Evolutionary conservation across 2,888 invertebrate genomes (phyloP).

Genomic region (Melieria crassipennis): DNA sequence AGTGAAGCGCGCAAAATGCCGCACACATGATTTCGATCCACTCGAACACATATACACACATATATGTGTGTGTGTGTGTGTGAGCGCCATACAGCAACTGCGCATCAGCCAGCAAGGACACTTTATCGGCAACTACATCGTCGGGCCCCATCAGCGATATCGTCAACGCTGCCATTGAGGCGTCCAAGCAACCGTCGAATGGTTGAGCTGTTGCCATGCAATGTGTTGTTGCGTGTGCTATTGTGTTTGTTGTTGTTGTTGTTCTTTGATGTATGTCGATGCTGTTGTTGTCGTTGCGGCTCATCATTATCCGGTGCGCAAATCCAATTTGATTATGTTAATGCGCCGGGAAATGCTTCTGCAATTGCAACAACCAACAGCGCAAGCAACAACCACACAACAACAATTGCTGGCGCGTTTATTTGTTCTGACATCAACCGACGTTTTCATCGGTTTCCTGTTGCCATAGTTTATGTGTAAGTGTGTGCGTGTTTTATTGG

Average conservation of each 20-base stretch:
- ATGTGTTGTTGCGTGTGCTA: background rate
- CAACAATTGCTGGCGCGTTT: background rate
- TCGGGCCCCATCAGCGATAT: background rate
- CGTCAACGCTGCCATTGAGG: background rate
- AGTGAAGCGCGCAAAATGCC: background rate
- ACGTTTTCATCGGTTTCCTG: too few species aligned
- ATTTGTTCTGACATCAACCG: background rate
- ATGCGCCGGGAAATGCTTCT: conserved; percentile 59
- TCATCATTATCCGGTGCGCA: conserved; percentile 60
- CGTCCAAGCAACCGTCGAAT: background rate
- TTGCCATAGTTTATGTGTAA: too few species aligned
- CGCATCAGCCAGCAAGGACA: too few species aligned
- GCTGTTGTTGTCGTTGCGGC: conserved; percentile 53
- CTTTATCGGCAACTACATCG: too few species aligned
- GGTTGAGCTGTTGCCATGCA: background rate
- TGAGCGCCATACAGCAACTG: background rate
- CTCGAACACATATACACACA: background rate
- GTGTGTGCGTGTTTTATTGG: too few species aligned
- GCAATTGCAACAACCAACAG: conserved; percentile 46
- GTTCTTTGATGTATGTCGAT: background rate
- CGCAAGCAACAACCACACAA: conserved; percentile 46
- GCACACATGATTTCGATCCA: background rate
- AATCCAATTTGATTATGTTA: conserved; percentile 60
- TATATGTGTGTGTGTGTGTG: background rate
- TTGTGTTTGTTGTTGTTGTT: background rate